Base-by-base conservation (phyloP, 1,140 invertebrate genomes). In the Archegozetes longisetosus region DNA sequence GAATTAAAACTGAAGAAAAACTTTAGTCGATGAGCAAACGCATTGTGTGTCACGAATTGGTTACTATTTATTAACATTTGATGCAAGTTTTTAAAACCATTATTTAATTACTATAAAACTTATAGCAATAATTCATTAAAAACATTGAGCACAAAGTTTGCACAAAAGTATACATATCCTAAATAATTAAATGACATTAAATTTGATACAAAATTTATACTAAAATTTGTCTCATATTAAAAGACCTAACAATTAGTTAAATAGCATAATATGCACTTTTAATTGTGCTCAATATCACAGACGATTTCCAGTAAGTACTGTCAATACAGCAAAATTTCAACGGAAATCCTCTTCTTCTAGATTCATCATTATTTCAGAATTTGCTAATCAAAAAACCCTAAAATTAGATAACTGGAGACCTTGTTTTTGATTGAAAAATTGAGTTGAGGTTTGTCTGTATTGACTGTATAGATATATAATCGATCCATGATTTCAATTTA, bases 1-100 rank as follows among this genome's bases (percentile, higher is more conserved):
- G 61, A 46, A 57, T 25, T 23, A 9, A 56, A 29, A 22, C 40
- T 46, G 25, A 56, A 27, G 17, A 25, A 60, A 4, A 60, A 24
- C n/a, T 64, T 61, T 25, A 59, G 26, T 2, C 40, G 48, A 52
- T 66, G 62, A 28, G 47, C 49, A 56, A 65, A 66, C 47, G 48
- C 52, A 40, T 40, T 46, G 55, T n/a, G 12, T 55, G 49, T n/a
- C 20, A 52, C 4, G 62, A 64, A 27, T 53, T 46, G 40, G 32
- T 47, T 20, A 51, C 14, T 49, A 29, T 48, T 13, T 47, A 22
- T 24, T 50, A 47, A n/a, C n/a, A n/a, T n/a, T n/a, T n/a, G n/a
- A n/a, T n/a, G n/a, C n/a, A n/a, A n/a, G n/a, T n/a, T n/a, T n/a
- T n/a, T n/a, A n/a, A n/a, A n/a, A n/a, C n/a, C n/a, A n/a, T n/a